Base-by-base conservation (phyloP, 2,797 vertebrate species). In the Sebastes baramenuke region DNA sequence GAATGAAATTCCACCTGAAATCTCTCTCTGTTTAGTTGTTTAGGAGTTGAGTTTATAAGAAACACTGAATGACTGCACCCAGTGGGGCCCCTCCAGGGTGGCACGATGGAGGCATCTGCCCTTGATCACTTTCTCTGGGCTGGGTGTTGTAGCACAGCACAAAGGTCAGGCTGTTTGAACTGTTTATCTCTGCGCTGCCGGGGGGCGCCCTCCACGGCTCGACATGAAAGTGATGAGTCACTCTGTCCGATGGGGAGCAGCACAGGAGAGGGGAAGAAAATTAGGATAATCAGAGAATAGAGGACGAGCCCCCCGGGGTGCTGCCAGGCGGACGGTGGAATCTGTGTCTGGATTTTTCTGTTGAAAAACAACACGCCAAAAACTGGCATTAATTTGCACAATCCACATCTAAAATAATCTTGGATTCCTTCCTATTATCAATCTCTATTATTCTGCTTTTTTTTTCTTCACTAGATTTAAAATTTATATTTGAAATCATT, bases 91-190 rank as follows among this genome's bases (percentile, higher is more conserved):
- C 69, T 78, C 60, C 3, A 42, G 16, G 66, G 73, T 32, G 79
- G 83, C 79, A 58, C 2, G 27, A 32, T 34, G 71, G 58, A 49
- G 72, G 64, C 64, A 46, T 81, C 77, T 58, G 73, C 83, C 69
- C 77, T 66, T 24, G 55, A 84, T 77, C 71, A 56, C 79, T 90
- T 88, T 88, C 55, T 75, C 69, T 78, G 75, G 68, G 61, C 25
- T 52, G 18, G 46, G 25, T 80, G 77, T 81, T 86, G 80, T 46
- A 72, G 87, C 81, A 77, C 56, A 61, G 69, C 81, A 86, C 79
- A 95, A 96, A 95, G 93, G 95, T 95, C 94, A 93, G 80, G 64
- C 80, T 86, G 91, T 94, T 95, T 94, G 92, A 94, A 94, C 83
- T 88, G 83, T 77, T 71, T 79, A 20, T 52, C 90, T 81, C 88